Evolutionary conservation across 2,113 vertebrate species (phyloP).

Genomic region (Pipra filicauda): DNA sequence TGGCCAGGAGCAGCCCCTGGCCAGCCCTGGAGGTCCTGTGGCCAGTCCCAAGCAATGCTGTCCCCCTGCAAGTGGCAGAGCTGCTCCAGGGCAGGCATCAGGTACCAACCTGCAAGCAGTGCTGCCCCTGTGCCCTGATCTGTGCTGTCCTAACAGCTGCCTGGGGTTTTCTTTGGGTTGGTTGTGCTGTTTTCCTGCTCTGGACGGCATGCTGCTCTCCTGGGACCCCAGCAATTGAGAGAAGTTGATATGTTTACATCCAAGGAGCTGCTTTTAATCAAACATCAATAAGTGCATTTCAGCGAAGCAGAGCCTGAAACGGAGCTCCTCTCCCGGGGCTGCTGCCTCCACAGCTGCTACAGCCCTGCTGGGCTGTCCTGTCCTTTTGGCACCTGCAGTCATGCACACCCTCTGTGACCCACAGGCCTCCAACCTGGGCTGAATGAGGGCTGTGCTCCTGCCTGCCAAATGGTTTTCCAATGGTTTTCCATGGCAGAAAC

Average conservation of each 20-base stretch:
- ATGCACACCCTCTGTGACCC: background rate
- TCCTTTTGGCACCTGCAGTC: rapidly evolving
- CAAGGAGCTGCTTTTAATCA: conserved; percentile 60
- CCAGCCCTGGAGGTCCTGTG: rapidly evolving
- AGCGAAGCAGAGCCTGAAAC: conserved; percentile 19
- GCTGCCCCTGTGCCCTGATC: background rate
- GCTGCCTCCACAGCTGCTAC: background rate
- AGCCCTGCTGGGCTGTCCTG: background rate
- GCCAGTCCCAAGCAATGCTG: background rate
- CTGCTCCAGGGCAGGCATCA: background rate
- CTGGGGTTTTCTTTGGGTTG: background rate
- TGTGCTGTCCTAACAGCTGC: background rate
- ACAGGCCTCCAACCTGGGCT: background rate
- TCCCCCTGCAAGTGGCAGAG: background rate
- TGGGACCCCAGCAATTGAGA: conserved; percentile 17
- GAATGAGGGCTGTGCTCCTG: background rate
- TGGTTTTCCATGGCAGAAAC: background rate
- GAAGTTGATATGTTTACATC: conserved; percentile 55
- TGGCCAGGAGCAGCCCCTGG: background rate
- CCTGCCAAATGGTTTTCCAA: rapidly evolving
- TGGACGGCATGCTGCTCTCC: background rate
- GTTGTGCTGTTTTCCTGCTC: background rate
- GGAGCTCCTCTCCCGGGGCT: background rate
- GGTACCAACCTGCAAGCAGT: rapidly evolving
- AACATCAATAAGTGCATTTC: conserved; percentile 58